Evolutionary conservation across 2,888 invertebrate genomes (phyloP), one percentile per base, ranked within the genome.

Genomic region (Cabera pusaria): DNA sequence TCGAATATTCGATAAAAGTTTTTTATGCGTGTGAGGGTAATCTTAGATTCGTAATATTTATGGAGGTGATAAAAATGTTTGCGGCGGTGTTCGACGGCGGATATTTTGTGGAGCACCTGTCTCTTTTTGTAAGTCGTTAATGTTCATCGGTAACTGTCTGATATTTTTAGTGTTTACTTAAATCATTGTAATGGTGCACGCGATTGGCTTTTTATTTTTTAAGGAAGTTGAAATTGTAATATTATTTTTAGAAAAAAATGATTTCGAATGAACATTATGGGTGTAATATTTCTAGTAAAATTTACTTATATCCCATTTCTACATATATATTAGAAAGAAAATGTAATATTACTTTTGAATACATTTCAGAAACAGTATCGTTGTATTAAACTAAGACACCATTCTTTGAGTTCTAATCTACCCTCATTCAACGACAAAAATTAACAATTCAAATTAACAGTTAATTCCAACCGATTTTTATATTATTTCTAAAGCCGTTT

Each of bases 51-150:
- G 64, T 75, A 72, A 70, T 82, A 83, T 86, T 87, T 86, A 87
- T 74, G 77, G 65, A 36, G 49, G 76, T 72, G 75, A 85, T 88
- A 87, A 87, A 86, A 85, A 71, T 79, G 87, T 84, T 77, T 78
- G 85, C 80, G 86, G 86, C 71, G 61, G 49, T 79, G 83, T 76
- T 68, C 66, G 52, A 52, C 73, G 44, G 44, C 73, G 66, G 59
- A 66, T 71, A 66, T 63, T 72, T 72, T 72, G 71, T 72, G 57
- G 72, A 75, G 80, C 81, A 80, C 80, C 81, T 80, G 78, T 74
- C 77, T 64, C 57, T 68, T 64, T 61, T 68, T 64, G 63, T 65
- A 64, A 66, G 57, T 61, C 58, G 59, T 57, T 64, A 63, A 67
- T 60, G 62, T 63, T 66, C 62, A 64, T 67, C 64, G 62, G 58